phyloP scores from a whole-genome alignment of 2,888 invertebrate species.

The Coremacera marginata region DNA sequence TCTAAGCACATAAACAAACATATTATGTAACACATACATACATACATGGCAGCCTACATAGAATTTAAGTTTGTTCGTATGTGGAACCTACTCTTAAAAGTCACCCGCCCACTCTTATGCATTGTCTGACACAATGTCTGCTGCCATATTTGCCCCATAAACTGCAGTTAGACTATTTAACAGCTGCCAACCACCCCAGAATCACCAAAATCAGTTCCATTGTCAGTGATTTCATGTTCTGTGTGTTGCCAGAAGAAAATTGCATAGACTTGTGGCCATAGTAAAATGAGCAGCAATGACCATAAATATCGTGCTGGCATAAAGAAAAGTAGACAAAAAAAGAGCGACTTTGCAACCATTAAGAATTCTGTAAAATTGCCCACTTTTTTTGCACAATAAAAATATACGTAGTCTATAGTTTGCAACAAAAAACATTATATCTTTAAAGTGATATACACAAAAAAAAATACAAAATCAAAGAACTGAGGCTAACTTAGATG shows the following conservation, averaged over 20 bases:
- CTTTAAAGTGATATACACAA: too few species aligned
- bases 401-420: too few species aligned
- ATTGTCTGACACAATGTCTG: constrained; percentile 8
- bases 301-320: background rate
- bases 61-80: too few species aligned
- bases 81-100: too few species aligned
- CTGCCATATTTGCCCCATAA: background rate
- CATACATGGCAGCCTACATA: too few species aligned
- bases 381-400: too few species aligned
- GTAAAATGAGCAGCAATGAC: background rate
- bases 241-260: background rate
- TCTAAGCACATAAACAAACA: too few species aligned
- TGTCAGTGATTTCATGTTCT: background rate
- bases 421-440: too few species aligned
- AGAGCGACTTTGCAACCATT: background rate
- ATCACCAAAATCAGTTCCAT: background rate
- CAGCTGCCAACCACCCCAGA: too few species aligned
- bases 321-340: background rate
- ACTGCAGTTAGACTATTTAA: background rate
- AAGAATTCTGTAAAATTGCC: background rate
- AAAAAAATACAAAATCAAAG: too few species aligned
- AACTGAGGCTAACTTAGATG: too few species aligned
- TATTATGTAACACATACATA: too few species aligned
- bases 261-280: background rate
- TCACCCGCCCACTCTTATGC: background rate